Evolutionary conservation across 2,888 invertebrate genomes (phyloP), one percentile per base, ranked within the genome.

Genomic region (Pecten maximus): DNA sequence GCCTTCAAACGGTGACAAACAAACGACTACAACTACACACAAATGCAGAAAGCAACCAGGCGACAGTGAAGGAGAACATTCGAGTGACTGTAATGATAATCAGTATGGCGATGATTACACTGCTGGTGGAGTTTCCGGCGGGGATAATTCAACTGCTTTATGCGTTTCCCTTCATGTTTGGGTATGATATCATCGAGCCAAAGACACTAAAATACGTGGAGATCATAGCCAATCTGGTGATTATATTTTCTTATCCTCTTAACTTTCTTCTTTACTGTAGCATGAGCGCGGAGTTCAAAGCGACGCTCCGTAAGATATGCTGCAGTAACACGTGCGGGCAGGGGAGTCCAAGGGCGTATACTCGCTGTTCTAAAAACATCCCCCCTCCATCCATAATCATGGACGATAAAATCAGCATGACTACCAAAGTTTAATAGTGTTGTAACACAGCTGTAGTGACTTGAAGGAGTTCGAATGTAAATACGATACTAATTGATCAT

Each of bases 41-140:
- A 44, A 92, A 92, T 35, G 88, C 91, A 3, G 91, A 91, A 44
- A 92, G 87, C 40, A 92, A 88, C 88, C 89, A 89, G 16, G 88
- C 91, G 12, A 87, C 91, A 15, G 88, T 87, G 40, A 90, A 92
- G 60, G 91, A 92, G 28, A 92, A 92, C 86, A 91, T 87, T 40
- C 87, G 91, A 87, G 91, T 92, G 2, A 92, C 91, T 15, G 91
- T 92, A 15, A 92, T 92, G 90, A 92, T 92, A 35, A 88, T 92
- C 4, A 89, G 89, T 89, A 92, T 92, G 91, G 91, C 91, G 28
- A 89, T 89, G 40, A 90, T 92, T 28, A 92, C 91, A 35, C 88
- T 92, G 23, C 60, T 92, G 0, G 91, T 92, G 40, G 91, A 92
- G 86, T 88, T 92, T 87, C 91, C 91, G 40, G 90, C 60, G 16